Evolutionary conservation across 2,113 vertebrate genomes (phyloP).

Genomic region (Delphinapterus leucas): DNA sequence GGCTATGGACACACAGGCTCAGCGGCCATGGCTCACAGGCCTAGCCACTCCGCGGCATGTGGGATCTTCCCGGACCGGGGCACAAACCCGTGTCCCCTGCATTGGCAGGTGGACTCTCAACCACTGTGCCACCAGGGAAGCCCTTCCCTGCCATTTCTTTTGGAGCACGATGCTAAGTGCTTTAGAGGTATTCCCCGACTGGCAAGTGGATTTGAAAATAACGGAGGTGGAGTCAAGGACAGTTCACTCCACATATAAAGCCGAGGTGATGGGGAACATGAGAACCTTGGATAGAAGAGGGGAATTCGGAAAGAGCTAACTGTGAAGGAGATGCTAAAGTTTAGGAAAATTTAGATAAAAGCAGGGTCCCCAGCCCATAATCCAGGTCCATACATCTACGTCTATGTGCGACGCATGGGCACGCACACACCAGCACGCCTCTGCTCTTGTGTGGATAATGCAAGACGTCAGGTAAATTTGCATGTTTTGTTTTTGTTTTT

Average conservation of each 20-base stretch:
- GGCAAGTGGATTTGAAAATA: too few relatives aligned
- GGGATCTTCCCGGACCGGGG: too few relatives aligned
- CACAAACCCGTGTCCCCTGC: too few relatives aligned
- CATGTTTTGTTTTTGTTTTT: background rate
- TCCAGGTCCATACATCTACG: rapidly evolving
- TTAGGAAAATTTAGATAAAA: background rate
- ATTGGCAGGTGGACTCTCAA: too few relatives aligned
- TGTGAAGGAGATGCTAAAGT: background rate
- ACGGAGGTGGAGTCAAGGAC: background rate
- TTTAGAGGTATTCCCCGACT: background rate
- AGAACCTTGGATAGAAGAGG: background rate
- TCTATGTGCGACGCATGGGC: rapidly evolving
- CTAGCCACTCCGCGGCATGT: too few relatives aligned
- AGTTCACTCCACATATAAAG: background rate
- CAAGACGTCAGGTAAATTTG: background rate
- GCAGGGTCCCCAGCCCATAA: background rate
- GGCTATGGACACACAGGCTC: too few relatives aligned
- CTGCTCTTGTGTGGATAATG: background rate
- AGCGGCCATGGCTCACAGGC: too few relatives aligned
- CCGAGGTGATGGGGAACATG: too few relatives aligned
- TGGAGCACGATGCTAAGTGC: background rate
- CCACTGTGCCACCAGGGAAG: too few relatives aligned
- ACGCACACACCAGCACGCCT: rapidly evolving
- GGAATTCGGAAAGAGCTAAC: background rate
- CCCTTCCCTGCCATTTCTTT: too few relatives aligned